Percentiles rank a stretch among this genome's conserved stretches.
Conservation (phyloP, 2,888 invertebrate genomes). For the Drepanosiphum platanoidis region DNA sequence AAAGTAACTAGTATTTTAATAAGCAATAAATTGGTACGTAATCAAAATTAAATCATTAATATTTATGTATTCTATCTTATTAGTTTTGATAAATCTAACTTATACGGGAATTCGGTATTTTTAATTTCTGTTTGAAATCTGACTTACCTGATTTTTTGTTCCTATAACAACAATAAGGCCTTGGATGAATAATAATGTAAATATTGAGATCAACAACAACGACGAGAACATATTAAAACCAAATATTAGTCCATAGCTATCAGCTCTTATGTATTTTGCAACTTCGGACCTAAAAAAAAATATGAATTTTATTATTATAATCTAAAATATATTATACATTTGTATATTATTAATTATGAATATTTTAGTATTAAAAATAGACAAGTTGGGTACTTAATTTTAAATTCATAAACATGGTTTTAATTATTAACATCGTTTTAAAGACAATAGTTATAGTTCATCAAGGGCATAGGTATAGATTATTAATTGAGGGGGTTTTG, state of each 20-base stretch:
- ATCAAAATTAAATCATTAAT: too few species aligned
- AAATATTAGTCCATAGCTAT: constrained; percentile 89
- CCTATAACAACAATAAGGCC: constrained; percentile 37
- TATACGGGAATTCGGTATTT: too few species aligned
- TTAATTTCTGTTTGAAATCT: constrained; percentile 63
- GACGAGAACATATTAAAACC: constrained; percentile 84
- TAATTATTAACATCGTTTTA: too few species aligned
- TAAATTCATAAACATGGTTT: constrained; percentile 4
- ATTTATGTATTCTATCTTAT: too few species aligned
- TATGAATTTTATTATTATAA: not conserved
- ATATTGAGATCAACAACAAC: constrained; percentile 55
- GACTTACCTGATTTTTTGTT: constrained; percentile 55
- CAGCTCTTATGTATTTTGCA: constrained; percentile 80
- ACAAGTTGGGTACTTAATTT: not conserved
- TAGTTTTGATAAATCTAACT: too few species aligned
- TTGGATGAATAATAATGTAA: constrained; percentile 58
- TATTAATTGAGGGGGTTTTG: too few species aligned
- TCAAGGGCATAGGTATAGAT: too few species aligned
- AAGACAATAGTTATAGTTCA: too few species aligned
- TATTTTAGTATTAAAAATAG: not conserved
- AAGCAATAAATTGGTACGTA: not conserved
- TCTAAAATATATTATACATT: too few species aligned
- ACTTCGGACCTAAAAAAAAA: constrained; percentile 80
- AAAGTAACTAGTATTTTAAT: not conserved
- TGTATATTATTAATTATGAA: too few species aligned